Base-by-base conservation (phyloP, 2,888 invertebrate genomes). In the Epinotia nisella region DNA sequence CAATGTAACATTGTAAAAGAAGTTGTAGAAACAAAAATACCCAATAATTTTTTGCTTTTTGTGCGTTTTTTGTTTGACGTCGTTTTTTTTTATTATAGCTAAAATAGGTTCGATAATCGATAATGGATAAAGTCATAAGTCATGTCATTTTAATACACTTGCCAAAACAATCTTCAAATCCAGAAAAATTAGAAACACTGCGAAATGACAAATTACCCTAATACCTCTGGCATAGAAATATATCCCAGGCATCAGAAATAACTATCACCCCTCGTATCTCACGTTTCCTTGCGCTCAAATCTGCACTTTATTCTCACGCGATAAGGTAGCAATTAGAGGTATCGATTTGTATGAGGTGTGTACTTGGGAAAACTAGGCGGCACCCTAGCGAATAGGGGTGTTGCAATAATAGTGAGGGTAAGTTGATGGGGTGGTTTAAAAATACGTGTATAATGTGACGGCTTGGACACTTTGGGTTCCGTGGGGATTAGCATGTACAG, bases 361-460 rank as follows among this genome's bases (percentile, higher is more conserved):
- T 17, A 3, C n/a, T 11, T 64, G 17, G 1, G 4, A 17, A 51
- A 29, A 17, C 13, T 51, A 17, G 7, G 13, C 4, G 53, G 60
- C 73, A 41, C 74, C 75, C 77, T 72, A 58, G 56, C 41, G 61
- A 72, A 62, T 21, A 66, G 78, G 89, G 89, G 88, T 85, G 87
- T 85, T 80, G 80, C 80, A 84, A 87, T 85, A 87, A 89, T 84
- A 84, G 85, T 79, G 75, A 80, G 84, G 86, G 84, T 77, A 81
- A 79, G 82, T 78, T 78, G 80, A 77, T 79, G 79, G 77, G 79
- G 68, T 66, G 59, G 70, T 75, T 73, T 74, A 71, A 69, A 73
- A 78, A 75, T 68, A 74, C 56, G 56, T 39, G 70, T 65, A 65
- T 65, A 71, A 65, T 58, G 59, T 59, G 70, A 58, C 58, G 15